phyloP scores from a whole-genome alignment of 1,140 invertebrate genomes.

The Pentalonia nigronervosa region DNA sequence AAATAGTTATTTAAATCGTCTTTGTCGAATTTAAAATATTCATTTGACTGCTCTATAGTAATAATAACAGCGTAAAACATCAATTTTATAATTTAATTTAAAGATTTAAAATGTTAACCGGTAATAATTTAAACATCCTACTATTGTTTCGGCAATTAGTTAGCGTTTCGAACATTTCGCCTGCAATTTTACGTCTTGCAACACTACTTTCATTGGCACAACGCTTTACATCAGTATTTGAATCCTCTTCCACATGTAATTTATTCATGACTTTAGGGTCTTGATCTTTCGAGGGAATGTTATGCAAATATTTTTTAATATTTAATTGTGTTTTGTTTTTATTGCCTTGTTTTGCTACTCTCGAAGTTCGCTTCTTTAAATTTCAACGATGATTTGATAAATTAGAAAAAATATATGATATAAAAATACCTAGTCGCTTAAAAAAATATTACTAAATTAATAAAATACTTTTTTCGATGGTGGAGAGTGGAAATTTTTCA shows the following conservation, averaged over 20 bases:
- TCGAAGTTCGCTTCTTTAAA: not conserved
- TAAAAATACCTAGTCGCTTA: not conserved
- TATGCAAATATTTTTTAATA: constrained; percentile 23
- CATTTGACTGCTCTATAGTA: not conserved
- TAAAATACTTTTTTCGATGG: not conserved
- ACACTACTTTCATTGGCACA: not conserved
- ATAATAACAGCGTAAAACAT: not conserved
- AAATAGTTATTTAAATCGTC: constrained; percentile 14
- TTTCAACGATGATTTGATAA: not conserved
- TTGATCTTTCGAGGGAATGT: not conserved
- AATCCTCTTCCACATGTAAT: not conserved
- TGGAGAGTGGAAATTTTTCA: not conserved
- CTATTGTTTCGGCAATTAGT: not conserved
- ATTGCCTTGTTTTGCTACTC: not conserved
- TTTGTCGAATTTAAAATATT: constrained; percentile 19
- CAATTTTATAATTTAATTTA: not conserved
- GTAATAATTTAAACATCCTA: constrained; percentile 12
- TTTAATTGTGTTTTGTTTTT: constrained; percentile 11
- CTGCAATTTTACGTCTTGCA: not conserved
- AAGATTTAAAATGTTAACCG: not conserved
- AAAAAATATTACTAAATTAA: not conserved
- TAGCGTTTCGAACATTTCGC: not conserved
- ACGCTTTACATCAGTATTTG: not conserved
- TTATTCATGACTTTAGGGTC: constrained; percentile 1
- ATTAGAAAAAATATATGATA: not conserved